phyloP scores from a whole-genome alignment of 2,113 vertebrate genomes.

The Alaudala cheleensis region DNA sequence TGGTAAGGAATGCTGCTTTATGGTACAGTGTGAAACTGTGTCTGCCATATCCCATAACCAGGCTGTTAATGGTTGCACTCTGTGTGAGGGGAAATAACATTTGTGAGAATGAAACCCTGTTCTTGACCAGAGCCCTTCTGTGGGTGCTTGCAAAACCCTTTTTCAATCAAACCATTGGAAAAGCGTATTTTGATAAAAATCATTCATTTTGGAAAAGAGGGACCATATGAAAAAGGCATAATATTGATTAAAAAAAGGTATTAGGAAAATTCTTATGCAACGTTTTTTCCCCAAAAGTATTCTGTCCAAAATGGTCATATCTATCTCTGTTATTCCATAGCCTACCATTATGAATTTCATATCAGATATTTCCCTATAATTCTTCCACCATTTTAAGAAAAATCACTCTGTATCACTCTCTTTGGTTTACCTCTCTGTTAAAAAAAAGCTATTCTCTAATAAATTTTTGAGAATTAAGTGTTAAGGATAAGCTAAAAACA shows the following conservation, averaged over 20 bases:
- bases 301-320: neutral
- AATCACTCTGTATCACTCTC: neutral
- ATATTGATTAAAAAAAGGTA: neutral
- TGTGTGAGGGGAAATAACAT: neutral
- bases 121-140: neutral
- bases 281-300: neutral
- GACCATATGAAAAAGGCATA: accelerated
- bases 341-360: neutral
- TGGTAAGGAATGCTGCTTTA: neutral
- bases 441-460: neutral
- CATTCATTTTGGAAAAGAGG: neutral
- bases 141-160: neutral
- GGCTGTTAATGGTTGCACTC: neutral
- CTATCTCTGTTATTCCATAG: neutral
- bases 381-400: neutral
- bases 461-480: neutral
- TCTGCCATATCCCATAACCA: neutral
- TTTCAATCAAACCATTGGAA: neutral
- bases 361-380: neutral
- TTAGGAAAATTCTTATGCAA: neutral
- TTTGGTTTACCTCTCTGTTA: neutral
- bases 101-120: neutral
- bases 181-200: neutral
- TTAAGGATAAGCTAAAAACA: neutral
- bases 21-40: neutral